Conservation (phyloP, 2,797 vertebrate genomes). For the Rhabdophis nuchalis region DNA sequence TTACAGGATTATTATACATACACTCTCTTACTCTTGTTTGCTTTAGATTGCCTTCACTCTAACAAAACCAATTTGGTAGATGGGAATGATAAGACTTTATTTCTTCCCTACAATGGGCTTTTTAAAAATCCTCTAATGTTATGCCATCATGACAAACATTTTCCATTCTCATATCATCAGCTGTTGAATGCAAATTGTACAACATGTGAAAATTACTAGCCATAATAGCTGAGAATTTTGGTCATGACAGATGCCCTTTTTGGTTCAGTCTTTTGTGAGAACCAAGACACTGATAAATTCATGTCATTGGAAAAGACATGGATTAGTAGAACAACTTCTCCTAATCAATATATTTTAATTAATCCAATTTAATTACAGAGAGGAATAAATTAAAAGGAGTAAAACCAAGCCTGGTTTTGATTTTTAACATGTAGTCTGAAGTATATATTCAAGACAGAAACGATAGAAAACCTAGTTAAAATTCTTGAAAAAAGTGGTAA, state of each 20-base stretch:
- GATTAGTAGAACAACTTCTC: neutral
- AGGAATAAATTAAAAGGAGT: neutral
- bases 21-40: neutral
- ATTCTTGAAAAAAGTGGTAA: neutral
- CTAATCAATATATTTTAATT: neutral
- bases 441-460: neutral
- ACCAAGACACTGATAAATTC: neutral
- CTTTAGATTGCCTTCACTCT: neutral
- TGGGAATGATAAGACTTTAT: neutral
- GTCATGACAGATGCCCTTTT: neutral
- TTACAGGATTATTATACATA: neutral
- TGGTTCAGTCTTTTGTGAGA: neutral
- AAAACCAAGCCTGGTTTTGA: neutral
- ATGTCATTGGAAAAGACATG: neutral
- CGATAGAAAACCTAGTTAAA: neutral
- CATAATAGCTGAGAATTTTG: neutral
- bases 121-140: neutral
- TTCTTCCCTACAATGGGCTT: neutral
- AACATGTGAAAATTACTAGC: neutral
- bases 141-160: neutral
- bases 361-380: neutral
- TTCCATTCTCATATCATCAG: neutral
- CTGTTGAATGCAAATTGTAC: neutral
- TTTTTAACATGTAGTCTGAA: neutral
- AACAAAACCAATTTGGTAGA: neutral